Evolutionary conservation across 2,113 vertebrate species (phyloP).

Genomic region (Podarcis raffonei): DNA sequence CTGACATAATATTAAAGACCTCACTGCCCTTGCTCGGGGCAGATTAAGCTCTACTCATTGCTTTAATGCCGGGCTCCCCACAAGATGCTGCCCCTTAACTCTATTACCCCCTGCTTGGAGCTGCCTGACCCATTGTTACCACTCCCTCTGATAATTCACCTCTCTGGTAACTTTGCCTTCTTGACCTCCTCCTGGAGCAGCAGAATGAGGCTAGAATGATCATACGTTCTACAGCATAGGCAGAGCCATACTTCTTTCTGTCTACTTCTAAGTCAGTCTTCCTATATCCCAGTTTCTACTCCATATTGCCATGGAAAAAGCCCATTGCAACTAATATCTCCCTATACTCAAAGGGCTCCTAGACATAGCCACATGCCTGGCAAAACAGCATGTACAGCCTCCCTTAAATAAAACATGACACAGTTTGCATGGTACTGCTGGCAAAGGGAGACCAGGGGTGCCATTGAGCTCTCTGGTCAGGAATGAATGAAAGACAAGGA

Average conservation of each 20-base stretch:
- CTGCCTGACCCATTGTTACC: slow-evolving; percentile 77
- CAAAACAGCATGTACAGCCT: background rate
- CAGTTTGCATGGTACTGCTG: background rate
- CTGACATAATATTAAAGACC: slow-evolving; percentile 85
- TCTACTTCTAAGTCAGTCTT: background rate
- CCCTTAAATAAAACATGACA: background rate
- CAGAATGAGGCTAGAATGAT: slow-evolving; percentile 19
- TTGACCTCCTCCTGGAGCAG: slow-evolving; percentile 79
- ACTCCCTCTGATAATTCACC: slow-evolving; percentile 86
- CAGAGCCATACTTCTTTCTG: background rate
- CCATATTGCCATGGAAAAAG: background rate
- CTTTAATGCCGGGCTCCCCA: slow-evolving; percentile 79
- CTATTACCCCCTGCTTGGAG: slow-evolving; percentile 84
- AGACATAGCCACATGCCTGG: background rate
- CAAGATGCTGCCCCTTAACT: slow-evolving; percentile 84
- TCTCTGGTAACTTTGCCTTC: slow-evolving; percentile 90
- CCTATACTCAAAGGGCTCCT: background rate
- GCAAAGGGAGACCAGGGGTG: background rate
- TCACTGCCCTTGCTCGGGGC: slow-evolving; percentile 84
- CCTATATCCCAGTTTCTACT: background rate
- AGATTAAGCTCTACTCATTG: slow-evolving; percentile 90
- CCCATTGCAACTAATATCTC: background rate
- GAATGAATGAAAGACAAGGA: background rate
- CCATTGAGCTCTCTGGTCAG: background rate
- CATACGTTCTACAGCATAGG: background rate